These are phyloP conservation scores for Promerops cafer DNA, from an alignment of 2,113 vertebrate genomes.

Conservation along the genomic window DNA sequence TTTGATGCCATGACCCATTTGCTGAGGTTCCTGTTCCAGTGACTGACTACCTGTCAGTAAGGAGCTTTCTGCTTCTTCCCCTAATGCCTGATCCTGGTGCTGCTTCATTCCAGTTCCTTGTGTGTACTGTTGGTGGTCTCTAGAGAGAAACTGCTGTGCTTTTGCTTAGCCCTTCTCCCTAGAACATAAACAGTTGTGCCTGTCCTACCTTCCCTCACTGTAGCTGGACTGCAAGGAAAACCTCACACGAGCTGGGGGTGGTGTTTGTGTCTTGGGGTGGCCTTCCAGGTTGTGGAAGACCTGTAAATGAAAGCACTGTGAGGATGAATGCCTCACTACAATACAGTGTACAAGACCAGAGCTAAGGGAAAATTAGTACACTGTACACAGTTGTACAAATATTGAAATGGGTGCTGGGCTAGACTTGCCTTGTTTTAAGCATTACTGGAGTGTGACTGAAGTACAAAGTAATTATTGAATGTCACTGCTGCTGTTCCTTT, in stretches of 20 bases:
- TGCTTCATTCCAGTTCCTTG: rapidly evolving
- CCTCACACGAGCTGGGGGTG: background rate
- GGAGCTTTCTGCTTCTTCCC: background rate
- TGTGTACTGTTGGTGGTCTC: background rate
- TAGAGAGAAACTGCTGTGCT: background rate
- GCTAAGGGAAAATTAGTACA: background rate
- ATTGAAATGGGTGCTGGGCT: background rate
- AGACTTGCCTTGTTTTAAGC: background rate
- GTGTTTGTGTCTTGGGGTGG: background rate
- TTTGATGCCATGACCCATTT: background rate
- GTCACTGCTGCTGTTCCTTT: background rate
- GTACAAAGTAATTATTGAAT: background rate
- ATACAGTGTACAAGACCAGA: background rate
- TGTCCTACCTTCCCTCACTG: background rate
- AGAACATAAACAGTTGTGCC: rapidly evolving
- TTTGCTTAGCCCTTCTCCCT: background rate
- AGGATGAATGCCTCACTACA: background rate
- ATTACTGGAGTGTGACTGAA: background rate
- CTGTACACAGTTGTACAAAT: background rate
- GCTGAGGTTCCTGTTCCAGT: background rate
- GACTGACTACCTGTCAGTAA: background rate
- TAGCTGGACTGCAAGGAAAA: background rate
- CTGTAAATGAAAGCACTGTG: background rate
- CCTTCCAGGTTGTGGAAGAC: background rate
- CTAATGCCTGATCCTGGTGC: too few species aligned